Conservation (phyloP, 2,113 vertebrate species). For the Centropus bengalensis region DNA sequence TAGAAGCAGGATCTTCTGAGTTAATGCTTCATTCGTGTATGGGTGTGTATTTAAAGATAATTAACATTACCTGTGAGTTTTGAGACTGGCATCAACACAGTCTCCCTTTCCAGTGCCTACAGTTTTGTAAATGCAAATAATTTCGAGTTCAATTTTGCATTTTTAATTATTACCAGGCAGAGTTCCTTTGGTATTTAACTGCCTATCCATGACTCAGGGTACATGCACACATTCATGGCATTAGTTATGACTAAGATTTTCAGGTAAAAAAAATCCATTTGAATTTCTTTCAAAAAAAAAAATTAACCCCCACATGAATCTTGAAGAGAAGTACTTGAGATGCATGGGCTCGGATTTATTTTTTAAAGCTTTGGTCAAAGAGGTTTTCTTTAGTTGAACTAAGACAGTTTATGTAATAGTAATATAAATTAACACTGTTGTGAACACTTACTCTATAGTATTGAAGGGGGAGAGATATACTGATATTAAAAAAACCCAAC, state of each 20-base stretch:
- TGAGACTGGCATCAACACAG: slow-evolving; percentile 52
- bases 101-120: slow-evolving; percentile 48
- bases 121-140: slow-evolving; percentile 52
- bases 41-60: slow-evolving; percentile 59
- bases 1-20: not conserved
- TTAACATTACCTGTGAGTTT: slow-evolving; percentile 59
- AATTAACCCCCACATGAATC: not conserved
- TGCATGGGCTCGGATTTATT: not conserved
- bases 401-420: not conserved
- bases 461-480: not conserved
- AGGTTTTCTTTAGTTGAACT: not conserved
- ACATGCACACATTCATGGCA: not conserved
- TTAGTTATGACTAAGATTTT: slow-evolving; percentile 10
- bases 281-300: not conserved
- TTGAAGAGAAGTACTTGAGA: not conserved
- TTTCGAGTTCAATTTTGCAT: slow-evolving; percentile 34
- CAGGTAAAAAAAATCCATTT: slow-evolving; percentile 3
- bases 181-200: slow-evolving; percentile 38
- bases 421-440: not conserved
- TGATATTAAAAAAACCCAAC: slow-evolving; percentile 1
- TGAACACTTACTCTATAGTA: not conserved
- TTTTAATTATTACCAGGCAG: slow-evolving; percentile 43
- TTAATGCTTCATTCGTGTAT: slow-evolving; percentile 7
- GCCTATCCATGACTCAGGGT: slow-evolving; percentile 29
- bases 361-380: slow-evolving; percentile 2